These are phyloP conservation scores for Crotophaga sulcirostris DNA, from an alignment of 2,113 vertebrate species.

Conservation along the genomic window DNA sequence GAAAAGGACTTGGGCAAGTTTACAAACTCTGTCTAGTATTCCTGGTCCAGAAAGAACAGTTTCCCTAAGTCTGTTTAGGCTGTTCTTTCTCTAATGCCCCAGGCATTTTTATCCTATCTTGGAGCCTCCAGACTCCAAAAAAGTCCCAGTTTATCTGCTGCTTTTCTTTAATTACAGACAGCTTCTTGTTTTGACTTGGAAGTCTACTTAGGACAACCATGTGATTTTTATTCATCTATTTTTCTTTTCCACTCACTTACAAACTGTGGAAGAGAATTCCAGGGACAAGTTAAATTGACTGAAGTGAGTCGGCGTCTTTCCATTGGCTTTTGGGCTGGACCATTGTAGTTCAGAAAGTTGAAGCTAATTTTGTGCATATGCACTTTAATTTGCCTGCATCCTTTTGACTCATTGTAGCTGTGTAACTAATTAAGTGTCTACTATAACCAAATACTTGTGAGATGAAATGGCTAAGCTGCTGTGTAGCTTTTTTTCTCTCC, in stretches of 20 bases:
- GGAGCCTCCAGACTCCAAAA: background rate
- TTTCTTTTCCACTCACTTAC: background rate
- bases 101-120: background rate
- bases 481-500: background rate
- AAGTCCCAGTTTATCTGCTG: background rate
- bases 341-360: background rate
- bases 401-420: background rate
- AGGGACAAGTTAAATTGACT: background rate
- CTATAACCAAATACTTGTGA: background rate
- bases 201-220: background rate
- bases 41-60: background rate
- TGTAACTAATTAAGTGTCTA: background rate
- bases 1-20: background rate
- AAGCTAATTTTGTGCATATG: background rate
- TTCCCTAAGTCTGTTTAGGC: background rate
- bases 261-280: background rate
- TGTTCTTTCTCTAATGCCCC: background rate
- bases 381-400: background rate
- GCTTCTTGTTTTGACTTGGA: background rate
- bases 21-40: background rate
- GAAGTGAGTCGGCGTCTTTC: background rate
- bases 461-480: background rate
- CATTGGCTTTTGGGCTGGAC: background rate
- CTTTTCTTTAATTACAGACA: background rate
- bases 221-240: background rate